These are phyloP conservation scores for Peromyscus maniculatus DNA, from an alignment of 2,113 vertebrate species.

Conservation along the genomic window DNA sequence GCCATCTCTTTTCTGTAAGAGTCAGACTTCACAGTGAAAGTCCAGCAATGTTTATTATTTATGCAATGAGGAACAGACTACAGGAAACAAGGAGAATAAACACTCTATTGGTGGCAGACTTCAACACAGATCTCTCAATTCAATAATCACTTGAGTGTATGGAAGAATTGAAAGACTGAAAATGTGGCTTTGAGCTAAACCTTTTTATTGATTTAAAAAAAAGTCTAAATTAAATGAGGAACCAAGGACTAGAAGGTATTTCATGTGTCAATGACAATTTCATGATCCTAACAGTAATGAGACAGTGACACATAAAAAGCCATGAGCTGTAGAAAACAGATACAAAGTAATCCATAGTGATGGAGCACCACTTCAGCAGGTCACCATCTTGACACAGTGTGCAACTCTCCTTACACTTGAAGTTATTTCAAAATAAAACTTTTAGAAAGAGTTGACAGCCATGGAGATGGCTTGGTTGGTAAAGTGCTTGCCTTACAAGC, in stretches of 20 bases:
- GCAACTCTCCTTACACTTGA: background rate
- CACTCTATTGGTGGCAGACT: background rate
- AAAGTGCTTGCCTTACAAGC: background rate
- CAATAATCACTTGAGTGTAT: background rate
- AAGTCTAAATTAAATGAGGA: background rate
- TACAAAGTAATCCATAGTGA: background rate
- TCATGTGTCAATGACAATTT: background rate
- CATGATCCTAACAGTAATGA: background rate
- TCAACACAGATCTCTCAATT: background rate
- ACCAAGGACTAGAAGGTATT: background rate
- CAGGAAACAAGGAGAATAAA: background rate
- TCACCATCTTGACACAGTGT: background rate
- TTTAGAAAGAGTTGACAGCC: background rate
- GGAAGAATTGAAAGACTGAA: background rate
- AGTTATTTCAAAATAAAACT: slow-evolving; percentile 47
- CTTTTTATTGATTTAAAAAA: background rate
- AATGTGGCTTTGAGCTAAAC: background rate
- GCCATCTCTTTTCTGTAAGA: background rate
- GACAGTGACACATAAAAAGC: background rate
- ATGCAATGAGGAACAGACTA: background rate
- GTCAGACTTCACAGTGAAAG: background rate
- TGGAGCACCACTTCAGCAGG: background rate
- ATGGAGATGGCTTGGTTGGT: background rate
- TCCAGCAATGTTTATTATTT: background rate
- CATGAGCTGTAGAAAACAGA: background rate